Evolutionary conservation across 2,113 vertebrate species (phyloP).

Genomic region (Urocitellus parryii): DNA sequence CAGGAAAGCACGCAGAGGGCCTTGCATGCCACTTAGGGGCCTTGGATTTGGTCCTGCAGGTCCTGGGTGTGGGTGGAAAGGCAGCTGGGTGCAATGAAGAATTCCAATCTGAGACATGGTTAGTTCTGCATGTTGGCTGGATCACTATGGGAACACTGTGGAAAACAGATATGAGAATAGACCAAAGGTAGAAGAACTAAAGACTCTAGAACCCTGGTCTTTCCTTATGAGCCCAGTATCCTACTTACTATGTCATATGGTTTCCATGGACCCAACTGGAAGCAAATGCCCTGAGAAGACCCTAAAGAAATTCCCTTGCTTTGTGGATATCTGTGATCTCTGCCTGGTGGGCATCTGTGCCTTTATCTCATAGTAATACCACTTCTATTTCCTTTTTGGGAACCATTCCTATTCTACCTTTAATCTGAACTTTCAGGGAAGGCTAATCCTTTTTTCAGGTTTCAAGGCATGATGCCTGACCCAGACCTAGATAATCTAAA

Average conservation of each 20-base stretch:
- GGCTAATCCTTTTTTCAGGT: background rate
- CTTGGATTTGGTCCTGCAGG: background rate
- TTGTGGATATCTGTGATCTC: background rate
- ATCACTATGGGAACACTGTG: background rate
- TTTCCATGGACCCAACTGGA: background rate
- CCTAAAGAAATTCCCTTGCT: background rate
- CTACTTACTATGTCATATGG: background rate
- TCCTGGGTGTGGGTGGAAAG: background rate
- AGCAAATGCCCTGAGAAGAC: background rate
- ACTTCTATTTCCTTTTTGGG: background rate
- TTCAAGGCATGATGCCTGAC: background rate
- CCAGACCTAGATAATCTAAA: background rate
- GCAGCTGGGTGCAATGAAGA: background rate
- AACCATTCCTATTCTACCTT: background rate
- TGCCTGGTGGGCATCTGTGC: background rate
- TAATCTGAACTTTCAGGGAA: background rate
- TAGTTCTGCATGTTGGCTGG: constrained; percentile 28
- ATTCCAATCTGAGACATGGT: background rate
- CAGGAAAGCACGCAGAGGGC: background rate
- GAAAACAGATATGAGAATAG: background rate
- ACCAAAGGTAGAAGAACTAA: background rate
- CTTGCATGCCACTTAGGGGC: background rate
- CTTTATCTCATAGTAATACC: background rate
- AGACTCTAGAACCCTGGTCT: background rate
- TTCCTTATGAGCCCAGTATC: background rate